Evolutionary conservation across 2,797 vertebrate genomes (phyloP).

Genomic region (Scleropages formosus): DNA sequence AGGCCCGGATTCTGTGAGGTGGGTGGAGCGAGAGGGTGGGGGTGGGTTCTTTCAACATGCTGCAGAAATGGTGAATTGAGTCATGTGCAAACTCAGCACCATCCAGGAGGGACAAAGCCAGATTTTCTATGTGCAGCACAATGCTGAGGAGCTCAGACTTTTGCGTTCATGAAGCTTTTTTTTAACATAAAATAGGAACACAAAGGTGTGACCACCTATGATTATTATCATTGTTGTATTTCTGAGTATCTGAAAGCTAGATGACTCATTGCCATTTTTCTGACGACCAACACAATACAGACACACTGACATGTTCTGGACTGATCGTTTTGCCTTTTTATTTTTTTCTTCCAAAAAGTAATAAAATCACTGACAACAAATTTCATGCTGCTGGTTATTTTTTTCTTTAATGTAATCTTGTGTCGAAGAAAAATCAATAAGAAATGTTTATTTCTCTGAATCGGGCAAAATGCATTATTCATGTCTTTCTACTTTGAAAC

Average conservation of each 20-base stretch:
- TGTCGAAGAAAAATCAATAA: conserved; percentile 27
- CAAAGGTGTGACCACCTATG: neutral
- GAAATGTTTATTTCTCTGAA: conserved; percentile 24
- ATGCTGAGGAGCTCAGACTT: neutral
- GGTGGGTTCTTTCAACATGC: neutral
- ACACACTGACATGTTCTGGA: neutral
- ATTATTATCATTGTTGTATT: neutral
- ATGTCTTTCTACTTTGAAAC: conserved; percentile 22
- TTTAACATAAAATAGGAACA: neutral
- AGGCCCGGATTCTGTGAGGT: neutral
- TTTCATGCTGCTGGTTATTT: neutral
- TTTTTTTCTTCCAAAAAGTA: neutral
- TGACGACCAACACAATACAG: neutral
- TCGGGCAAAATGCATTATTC: conserved; percentile 28
- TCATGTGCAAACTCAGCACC: neutral
- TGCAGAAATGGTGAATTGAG: neutral
- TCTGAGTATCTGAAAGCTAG: neutral
- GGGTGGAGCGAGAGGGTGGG: neutral
- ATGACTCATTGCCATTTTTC: neutral
- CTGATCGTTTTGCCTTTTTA: neutral
- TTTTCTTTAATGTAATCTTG: conserved; percentile 1
- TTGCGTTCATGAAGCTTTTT: neutral
- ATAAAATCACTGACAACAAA: neutral
- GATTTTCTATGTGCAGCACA: neutral
- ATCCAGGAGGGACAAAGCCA: neutral